Percentiles rank a stretch among this genome's conserved stretches.
These are phyloP conservation scores for Aphaenogaster floridana DNA, from an alignment of 1,140 invertebrate genomes.

Conservation along the genomic window DNA sequence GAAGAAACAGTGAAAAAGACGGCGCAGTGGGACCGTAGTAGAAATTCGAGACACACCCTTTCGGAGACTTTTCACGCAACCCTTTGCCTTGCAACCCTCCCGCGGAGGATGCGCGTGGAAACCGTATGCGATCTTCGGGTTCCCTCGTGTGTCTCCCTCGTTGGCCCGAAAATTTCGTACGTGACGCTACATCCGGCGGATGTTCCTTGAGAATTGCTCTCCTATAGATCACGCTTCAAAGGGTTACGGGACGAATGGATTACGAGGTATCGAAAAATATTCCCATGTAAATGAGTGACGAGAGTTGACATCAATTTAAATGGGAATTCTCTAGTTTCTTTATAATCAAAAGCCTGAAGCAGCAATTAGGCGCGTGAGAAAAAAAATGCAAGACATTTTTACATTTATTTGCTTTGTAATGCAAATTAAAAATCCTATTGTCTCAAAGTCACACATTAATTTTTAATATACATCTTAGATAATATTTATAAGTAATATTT, in stretches of 20 bases:
- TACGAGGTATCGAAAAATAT: slow-evolving; percentile 38
- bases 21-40: slow-evolving; percentile 45
- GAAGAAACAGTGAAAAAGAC: slow-evolving; percentile 59
- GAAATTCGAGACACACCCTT: slow-evolving; percentile 80
- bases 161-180: slow-evolving; percentile 48
- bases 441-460: neutral
- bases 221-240: slow-evolving; percentile 48
- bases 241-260: slow-evolving; percentile 35
- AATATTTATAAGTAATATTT: neutral
- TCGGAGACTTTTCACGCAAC: slow-evolving; percentile 67
- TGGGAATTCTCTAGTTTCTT: slow-evolving; percentile 2
- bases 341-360: neutral
- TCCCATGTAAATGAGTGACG: slow-evolving; percentile 48
- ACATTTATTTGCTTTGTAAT: neutral
- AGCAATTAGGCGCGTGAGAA: neutral
- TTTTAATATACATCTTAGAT: neutral
- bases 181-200: slow-evolving; percentile 43
- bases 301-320: slow-evolving; percentile 19
- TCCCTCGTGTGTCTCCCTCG: neutral
- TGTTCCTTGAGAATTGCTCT: slow-evolving; percentile 47
- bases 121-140: slow-evolving; percentile 41
- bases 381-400: slow-evolving; percentile 8
- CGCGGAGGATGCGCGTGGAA: slow-evolving; percentile 44
- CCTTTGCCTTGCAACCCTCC: slow-evolving; percentile 60
- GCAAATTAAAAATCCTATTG: neutral